Evolutionary conservation across 2,113 vertebrate genomes (phyloP).

Genomic region (Clarias gariepinus): DNA sequence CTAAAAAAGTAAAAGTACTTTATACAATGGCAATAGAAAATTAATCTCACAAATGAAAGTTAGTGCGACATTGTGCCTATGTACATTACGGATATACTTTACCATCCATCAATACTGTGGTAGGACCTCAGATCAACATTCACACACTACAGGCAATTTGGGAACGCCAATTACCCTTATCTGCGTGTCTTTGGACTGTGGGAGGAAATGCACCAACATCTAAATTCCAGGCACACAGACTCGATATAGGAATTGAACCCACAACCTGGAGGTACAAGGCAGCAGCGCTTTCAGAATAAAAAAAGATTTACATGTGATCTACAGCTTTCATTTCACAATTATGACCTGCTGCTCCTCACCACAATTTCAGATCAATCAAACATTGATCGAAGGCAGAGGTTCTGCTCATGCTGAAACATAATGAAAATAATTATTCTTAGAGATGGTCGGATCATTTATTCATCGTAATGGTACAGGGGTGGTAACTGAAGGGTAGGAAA

Average conservation of each 20-base stretch:
- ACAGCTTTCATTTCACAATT: conserved; percentile 33
- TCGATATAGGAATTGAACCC: no score
- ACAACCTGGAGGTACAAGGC: no score
- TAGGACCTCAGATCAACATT: no score
- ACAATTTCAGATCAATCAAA: conserved; percentile 50
- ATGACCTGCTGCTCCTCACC: conserved; percentile 33
- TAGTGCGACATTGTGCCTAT: not conserved
- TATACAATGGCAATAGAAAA: not conserved
- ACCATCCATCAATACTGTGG: no score
- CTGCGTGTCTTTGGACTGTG: no score
- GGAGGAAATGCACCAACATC: no score
- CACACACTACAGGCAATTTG: no score
- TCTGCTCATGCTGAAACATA: conserved; percentile 36
- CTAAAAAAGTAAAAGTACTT: not conserved
- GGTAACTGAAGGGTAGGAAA: not conserved
- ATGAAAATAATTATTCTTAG: conserved; percentile 50
- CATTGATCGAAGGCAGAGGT: conserved; percentile 37
- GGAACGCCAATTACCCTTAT: no score
- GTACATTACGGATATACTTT: not conserved
- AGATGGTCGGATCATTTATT: conserved; percentile 47
- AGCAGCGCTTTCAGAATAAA: not conserved
- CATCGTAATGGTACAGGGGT: conserved; percentile 24
- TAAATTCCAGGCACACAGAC: no score
- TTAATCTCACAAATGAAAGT: not conserved
- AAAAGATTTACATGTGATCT: not conserved